Evolutionary conservation across 2,888 invertebrate genomes (phyloP).

Genomic region (Drosophila flavopinicola): DNA sequence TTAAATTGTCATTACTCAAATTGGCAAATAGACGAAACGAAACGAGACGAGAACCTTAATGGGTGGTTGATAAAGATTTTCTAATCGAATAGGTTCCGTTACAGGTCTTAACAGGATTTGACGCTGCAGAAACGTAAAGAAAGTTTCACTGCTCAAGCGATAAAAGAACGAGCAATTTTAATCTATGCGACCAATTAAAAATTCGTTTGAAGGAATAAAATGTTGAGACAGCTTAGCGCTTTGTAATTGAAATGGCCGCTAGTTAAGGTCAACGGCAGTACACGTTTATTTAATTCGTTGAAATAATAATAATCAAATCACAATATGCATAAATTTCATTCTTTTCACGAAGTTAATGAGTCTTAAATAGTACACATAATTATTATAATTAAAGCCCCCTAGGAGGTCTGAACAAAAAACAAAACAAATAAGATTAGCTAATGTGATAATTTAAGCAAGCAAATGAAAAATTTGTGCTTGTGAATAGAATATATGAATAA

Average conservation of each 20-base stretch:
- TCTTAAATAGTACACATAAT: constrained; percentile 28
- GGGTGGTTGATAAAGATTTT: constrained; percentile 1
- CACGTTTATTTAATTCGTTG: constrained; percentile 11
- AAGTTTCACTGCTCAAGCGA: constrained; percentile 16
- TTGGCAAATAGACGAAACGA: constrained; percentile 8
- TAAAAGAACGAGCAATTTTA: constrained; percentile 5
- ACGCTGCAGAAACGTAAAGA: constrained; percentile 13
- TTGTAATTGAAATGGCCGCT: constrained; percentile 36
- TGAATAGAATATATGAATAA: constrained; percentile 60
- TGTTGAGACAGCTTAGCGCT: constrained; percentile 15
- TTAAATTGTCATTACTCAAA: constrained; percentile 44
- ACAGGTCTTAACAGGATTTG: constrained; percentile 33
- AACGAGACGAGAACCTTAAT: constrained; percentile 34
- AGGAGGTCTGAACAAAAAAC: constrained; percentile 23
- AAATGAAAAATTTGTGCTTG: constrained; percentile 20
- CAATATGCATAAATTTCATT: constrained; percentile 17
- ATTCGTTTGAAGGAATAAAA: constrained; percentile 20
- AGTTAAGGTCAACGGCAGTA: constrained; percentile 43
- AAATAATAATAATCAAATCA: constrained; percentile 2
- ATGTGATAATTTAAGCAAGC: constrained; percentile 59
- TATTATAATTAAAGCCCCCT: constrained; percentile 38
- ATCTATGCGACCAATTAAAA: constrained; percentile 15
- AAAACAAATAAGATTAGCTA: constrained; percentile 43
- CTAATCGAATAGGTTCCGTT: constrained; percentile 2
- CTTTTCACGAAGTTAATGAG: constrained; percentile 17